Conservation (phyloP, 1,140 invertebrate species). For the Dufourea novaeangliae region DNA sequence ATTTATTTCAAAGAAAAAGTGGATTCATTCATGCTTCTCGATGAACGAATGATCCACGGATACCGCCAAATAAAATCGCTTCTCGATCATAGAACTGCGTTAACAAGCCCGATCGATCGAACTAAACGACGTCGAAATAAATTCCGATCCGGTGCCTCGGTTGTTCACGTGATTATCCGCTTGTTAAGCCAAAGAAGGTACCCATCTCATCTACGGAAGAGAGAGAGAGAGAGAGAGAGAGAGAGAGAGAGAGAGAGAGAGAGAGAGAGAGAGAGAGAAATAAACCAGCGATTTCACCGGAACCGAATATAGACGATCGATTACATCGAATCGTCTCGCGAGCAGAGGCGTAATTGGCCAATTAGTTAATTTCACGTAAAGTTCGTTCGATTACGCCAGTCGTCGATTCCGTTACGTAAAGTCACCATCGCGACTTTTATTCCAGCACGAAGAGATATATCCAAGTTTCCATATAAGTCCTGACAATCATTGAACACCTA, state of each 20-base stretch:
- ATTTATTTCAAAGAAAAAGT: too few species aligned
- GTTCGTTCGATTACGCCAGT: conserved; percentile 42
- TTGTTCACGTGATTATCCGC: conserved; percentile 36
- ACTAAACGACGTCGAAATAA: conserved; percentile 36
- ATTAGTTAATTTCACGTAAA: conserved; percentile 74
- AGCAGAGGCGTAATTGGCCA: conserved; percentile 69
- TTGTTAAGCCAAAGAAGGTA: conserved; percentile 32
- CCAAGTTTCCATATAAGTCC: conserved; percentile 46
- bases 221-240: not conserved
- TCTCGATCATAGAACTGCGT: not conserved
- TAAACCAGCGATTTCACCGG: conserved; percentile 58
- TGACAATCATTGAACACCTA: conserved; percentile 1
- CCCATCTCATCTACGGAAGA: too few species aligned
- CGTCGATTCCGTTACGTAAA: conserved; percentile 45
- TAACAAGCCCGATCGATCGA: conserved; percentile 18
- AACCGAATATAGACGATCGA: conserved; percentile 63
- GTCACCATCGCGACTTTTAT: conserved; percentile 3
- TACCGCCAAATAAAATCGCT: not conserved
- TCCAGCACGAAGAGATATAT: too few species aligned
- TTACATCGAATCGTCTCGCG: conserved; percentile 51
- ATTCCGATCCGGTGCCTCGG: conserved; percentile 32
- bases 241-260: too few species aligned
- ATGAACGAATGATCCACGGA: not conserved
- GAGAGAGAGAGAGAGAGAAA: not conserved
- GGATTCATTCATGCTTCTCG: not conserved